These are phyloP conservation scores for Nothobranchius kuhntae DNA, from an alignment of 2,113 vertebrate genomes.

Conservation along the genomic window DNA sequence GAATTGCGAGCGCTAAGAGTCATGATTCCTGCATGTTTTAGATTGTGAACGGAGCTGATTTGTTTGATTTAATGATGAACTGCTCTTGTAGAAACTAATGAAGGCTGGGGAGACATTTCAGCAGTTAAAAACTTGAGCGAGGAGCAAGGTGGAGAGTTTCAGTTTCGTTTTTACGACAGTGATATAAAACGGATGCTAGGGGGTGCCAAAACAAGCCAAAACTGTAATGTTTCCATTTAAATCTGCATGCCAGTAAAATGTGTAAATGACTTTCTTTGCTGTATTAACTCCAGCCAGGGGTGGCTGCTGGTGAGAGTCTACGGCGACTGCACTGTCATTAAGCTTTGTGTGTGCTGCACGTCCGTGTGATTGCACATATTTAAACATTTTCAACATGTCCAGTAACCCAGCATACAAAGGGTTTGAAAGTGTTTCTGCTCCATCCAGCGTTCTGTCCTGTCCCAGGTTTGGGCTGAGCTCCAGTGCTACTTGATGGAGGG, in stretches of 20 bases:
- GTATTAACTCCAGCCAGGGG: constrained; percentile 42
- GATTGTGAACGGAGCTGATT: too few relatives aligned
- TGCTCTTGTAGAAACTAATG: too few relatives aligned
- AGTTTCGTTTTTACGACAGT: too few relatives aligned
- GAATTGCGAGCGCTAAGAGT: too few relatives aligned
- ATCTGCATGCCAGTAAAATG: constrained; percentile 56
- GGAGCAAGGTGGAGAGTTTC: too few relatives aligned
- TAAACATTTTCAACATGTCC: neutral
- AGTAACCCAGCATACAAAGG: neutral
- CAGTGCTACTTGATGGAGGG: constrained; percentile 41
- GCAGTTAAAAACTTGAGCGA: too few relatives aligned
- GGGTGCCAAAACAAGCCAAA: too few relatives aligned
- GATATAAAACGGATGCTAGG: too few relatives aligned
- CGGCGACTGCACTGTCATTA: constrained; percentile 29
- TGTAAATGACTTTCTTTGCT: constrained; percentile 58
- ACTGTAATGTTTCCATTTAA: neutral
- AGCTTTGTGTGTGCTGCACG: constrained; percentile 8
- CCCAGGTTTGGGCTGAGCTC: constrained; percentile 51
- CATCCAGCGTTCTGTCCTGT: constrained; percentile 67
- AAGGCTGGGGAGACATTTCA: too few relatives aligned
- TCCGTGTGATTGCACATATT: neutral
- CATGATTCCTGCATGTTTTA: too few relatives aligned
- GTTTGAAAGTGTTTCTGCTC: constrained; percentile 42
- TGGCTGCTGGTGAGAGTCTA: constrained; percentile 31
- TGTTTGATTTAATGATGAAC: too few relatives aligned